Base-by-base conservation (phyloP, 2,113 vertebrate species). In the Hippocampus guttulatus region DNA sequence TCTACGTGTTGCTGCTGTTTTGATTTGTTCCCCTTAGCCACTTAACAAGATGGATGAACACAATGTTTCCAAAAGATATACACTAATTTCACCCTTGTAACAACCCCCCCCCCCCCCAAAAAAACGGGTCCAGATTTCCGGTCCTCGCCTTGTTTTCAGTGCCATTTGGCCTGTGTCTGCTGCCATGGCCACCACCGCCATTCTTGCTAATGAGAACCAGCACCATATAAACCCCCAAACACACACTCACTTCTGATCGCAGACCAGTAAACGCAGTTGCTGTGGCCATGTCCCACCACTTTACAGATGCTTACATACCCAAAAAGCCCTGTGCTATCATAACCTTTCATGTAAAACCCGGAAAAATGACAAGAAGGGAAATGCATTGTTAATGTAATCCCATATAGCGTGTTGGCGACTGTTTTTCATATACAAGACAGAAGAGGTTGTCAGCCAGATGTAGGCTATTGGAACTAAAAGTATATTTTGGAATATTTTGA, bases 261-360 rank as follows among this genome's bases (percentile, higher is more conserved):
- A 86, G 79, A 85, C 86, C 85, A 87, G 88, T 91, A 90, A 92
- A 90, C 75, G 43, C 77, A 71, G 79, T 80, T 70, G 80, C 85
- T 86, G 85, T 65, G 82, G 82, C 76, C 63, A 54, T 45, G 75
- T 81, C 79, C 72, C 67, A 75, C 70, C 79, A 71, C 82, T 86
- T 89, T 84, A 89, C 81, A 83, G 75, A 74, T 81, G 69, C 66
- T 71, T 75, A 82, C 64, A 77, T 82, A 74, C 76, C 67, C 80
- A 51, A 76, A 74, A 68, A 76, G 73, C 74, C 76, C 45, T 55
- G 21, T 86, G 80, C 86, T 88, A 82, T 89, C 71, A 81, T 90
- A 87, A 88, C 76, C 84, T 84, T 80, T 85, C 73, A 85, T 79
- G 70, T 81, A 74, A 79, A 76, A 67, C 63, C 33, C 40, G 15